Evolutionary conservation across 30 jellyfish, hydroid and myxozoan genomes (phyloP), one percentile per base, ranked within the genome.

Genomic region (Cassiopea xamachana): DNA sequence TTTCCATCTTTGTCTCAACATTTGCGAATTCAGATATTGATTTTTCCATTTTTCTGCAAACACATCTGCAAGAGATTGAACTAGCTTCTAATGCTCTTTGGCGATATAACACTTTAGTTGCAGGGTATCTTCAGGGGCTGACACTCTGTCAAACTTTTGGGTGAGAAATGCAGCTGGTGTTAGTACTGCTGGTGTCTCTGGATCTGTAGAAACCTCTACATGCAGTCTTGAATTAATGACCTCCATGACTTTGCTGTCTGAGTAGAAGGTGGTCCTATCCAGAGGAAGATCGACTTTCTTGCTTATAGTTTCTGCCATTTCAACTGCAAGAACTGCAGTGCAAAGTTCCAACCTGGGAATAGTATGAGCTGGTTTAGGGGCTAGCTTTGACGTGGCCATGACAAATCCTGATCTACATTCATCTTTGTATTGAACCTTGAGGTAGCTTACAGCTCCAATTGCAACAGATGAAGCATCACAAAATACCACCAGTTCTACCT

Each of bases 301-400:
- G 70, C 55, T 47, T 51, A 89, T 58, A 45, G 79, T 60, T 68
- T 72, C 88, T 49, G 46, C 79, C 70, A 80, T 17, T 80, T 80
- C 76, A 44, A 80, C 84, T 10, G 91, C 86, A 58, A 79, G 84
- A 19, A 81, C 92, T 89, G 96, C 96, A 46, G 96, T 92, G 14
- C 84, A 50, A 79, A 80, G 96, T 79, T 88, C 92, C 85, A 61
- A 62, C 85, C 94, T 80, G 46, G 96, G 96, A 39, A 89, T 68
- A 79, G 92, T 75, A 60, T 18, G 62, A 15, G 79, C 81, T 60
- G 86, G 79, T 68, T 48, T 61, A 16, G 94, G 93, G 16, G 93
- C 80, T 49, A 85, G 87, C 44, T 82, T 50, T 15, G 92, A 90
- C 89, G 73, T 80, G 46, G 69, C 97, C 86, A 73, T 77, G 17